A percentile compares a stretch with the other conserved stretches of the same genome.
phyloP scores from a whole-genome alignment of 2,113 vertebrate genomes.

The Onychostoma macrolepis region DNA sequence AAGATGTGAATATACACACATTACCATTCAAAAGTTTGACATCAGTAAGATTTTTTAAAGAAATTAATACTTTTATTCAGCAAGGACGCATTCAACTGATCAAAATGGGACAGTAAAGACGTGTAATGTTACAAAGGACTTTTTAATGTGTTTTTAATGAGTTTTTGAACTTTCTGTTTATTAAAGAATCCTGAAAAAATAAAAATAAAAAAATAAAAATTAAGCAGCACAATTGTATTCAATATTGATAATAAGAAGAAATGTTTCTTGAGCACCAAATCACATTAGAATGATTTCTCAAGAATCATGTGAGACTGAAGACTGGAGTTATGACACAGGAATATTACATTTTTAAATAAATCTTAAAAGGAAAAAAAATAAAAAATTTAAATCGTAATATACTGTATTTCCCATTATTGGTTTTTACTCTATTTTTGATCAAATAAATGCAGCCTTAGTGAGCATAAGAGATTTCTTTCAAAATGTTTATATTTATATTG shows the following conservation, averaged over 20 bases:
- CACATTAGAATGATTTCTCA: not conserved
- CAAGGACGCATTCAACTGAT: not conserved
- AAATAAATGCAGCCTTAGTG: not conserved
- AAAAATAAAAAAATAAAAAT: no score
- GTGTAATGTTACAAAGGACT: not conserved
- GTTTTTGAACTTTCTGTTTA: no score
- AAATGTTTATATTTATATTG: no score
- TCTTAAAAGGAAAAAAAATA: no score
- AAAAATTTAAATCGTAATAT: no score
- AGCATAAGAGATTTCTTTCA: not conserved
- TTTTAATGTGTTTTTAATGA: no score
- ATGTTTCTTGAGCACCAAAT: not conserved
- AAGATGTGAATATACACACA: not conserved
- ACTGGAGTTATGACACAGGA: not conserved
- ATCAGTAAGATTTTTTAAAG: no score
- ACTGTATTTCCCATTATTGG: no score
- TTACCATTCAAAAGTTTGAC: not conserved
- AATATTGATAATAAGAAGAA: not conserved
- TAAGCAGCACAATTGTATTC: not conserved
- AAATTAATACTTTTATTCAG: no score
- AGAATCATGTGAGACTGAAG: not conserved
- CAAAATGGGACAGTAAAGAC: not conserved
- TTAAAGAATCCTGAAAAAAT: not conserved
- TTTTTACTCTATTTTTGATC: not conserved
- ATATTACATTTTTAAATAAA: not conserved